Percentiles rank a stretch among this genome's conserved stretches.
Conservation (phyloP, 2,113 vertebrate species). For the Sula dactylatra region DNA sequence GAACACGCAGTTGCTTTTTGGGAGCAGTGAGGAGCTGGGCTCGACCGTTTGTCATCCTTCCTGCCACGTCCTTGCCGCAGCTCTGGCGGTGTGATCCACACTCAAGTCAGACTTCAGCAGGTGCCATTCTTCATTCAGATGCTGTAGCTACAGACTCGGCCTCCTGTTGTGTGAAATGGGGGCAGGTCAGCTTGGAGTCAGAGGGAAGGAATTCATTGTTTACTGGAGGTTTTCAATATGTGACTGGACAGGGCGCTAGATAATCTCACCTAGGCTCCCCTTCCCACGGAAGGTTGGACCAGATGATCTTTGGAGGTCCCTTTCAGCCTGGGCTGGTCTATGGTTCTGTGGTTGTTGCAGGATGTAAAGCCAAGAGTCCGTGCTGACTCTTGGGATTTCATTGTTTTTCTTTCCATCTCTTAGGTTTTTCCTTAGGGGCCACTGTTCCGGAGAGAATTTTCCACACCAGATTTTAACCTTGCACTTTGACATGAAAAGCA, state of each 20-base stretch:
- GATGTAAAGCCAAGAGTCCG: not conserved
- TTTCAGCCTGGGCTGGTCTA: not conserved
- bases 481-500: not conserved
- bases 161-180: not conserved
- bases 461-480: not conserved
- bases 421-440: not conserved
- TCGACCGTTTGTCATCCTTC: not conserved
- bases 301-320: not conserved
- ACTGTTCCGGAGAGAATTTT: not conserved
- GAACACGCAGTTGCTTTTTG: not conserved
- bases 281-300: not conserved
- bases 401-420: not conserved
- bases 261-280: not conserved
- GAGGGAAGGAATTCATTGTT: not conserved
- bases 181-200: accelerated
- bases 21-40: not conserved
- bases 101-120: accelerated
- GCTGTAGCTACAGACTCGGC: not conserved
- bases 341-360: not conserved
- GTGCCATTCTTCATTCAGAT: accelerated
- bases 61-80: accelerated
- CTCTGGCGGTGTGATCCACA: not conserved
- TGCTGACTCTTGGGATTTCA: not conserved
- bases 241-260: not conserved
- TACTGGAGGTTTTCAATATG: not conserved